Percentiles rank a stretch among this genome's conserved stretches.
These are phyloP conservation scores for Adrianichthys oophorus DNA, from an alignment of 2,797 vertebrate species.

Conservation along the genomic window DNA sequence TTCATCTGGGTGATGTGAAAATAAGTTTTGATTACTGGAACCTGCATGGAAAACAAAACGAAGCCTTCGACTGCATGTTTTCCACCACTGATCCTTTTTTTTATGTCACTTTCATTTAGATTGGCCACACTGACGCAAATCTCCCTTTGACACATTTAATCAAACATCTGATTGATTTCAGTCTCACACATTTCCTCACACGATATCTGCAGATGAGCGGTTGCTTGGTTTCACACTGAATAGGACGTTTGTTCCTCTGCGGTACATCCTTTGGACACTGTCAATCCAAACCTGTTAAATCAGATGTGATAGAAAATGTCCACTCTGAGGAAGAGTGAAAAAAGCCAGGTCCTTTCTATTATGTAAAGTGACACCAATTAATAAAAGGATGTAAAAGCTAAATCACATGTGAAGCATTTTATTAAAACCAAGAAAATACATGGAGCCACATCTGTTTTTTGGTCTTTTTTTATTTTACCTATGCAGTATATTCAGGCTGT, in stretches of 20 bases:
- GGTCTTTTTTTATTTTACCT: too few species aligned
- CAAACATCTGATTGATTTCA: constrained; percentile 9
- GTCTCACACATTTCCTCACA: neutral
- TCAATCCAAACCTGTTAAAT: neutral
- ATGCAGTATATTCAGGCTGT: too few species aligned
- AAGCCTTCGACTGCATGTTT: constrained; percentile 5
- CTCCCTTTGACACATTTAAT: constrained; percentile 13
- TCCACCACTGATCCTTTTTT: constrained; percentile 5
- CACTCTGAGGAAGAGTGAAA: too few species aligned
- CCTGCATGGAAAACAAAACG: constrained; percentile 1
- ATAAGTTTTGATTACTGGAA: constrained; percentile 43
- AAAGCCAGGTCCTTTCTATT: too few species aligned
- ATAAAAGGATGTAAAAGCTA: too few species aligned
- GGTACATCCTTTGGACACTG: neutral
- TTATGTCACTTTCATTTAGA: constrained; percentile 4
- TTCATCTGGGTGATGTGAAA: constrained; percentile 72
- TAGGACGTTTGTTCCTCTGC: constrained; percentile 6
- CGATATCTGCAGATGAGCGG: constrained; percentile 7
- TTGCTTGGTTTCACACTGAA: constrained; percentile 10
- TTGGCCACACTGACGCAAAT: neutral
- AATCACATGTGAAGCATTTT: too few species aligned
- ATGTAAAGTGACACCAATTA: too few species aligned
- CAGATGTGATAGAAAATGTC: too few species aligned
- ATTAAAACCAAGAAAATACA: too few species aligned
- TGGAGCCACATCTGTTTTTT: too few species aligned